These are phyloP conservation scores for Philonicus albiceps DNA, from an alignment of 2,888 invertebrate genomes.

Conservation along the genomic window DNA sequence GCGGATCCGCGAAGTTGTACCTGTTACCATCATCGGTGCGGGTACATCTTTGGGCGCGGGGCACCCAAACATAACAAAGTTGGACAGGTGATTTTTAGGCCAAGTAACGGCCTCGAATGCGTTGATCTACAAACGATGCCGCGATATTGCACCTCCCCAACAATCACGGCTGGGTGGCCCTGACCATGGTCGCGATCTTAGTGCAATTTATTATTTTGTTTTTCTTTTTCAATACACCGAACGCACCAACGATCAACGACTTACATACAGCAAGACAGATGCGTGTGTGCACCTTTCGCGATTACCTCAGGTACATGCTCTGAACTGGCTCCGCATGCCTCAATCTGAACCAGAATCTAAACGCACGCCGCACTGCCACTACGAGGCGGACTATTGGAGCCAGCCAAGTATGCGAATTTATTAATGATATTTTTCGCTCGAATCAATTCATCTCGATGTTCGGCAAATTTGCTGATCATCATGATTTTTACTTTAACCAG, in stretches of 20 bases:
- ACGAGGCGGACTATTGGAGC: not conserved
- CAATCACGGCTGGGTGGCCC: constrained; percentile 11
- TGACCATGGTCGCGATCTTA: not conserved
- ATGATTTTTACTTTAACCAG: not conserved
- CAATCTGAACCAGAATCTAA: not conserved
- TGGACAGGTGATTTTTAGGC: constrained; percentile 17
- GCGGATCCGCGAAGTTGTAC: not conserved
- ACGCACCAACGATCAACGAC: not conserved
- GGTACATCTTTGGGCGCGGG: not conserved
- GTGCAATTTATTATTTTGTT: not conserved
- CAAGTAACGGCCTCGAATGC: constrained; percentile 28
- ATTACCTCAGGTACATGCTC: not conserved
- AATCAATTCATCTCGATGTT: constrained; percentile 10
- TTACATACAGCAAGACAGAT: not conserved
- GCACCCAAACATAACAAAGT: constrained; percentile 11
- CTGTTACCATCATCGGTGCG: not conserved
- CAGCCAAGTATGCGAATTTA: not conserved
- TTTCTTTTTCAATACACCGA: not conserved
- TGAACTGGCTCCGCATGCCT: not conserved
- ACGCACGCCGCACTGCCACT: too few relatives aligned
- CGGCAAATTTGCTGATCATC: constrained; percentile 9
- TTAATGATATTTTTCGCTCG: constrained; percentile 7
- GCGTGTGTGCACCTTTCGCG: not conserved
- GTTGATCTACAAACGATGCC: constrained; percentile 29
- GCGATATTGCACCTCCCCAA: not conserved